These are phyloP conservation scores for Mycogona germanica DNA, from an alignment of 2,888 invertebrate species.

Conservation along the genomic window DNA sequence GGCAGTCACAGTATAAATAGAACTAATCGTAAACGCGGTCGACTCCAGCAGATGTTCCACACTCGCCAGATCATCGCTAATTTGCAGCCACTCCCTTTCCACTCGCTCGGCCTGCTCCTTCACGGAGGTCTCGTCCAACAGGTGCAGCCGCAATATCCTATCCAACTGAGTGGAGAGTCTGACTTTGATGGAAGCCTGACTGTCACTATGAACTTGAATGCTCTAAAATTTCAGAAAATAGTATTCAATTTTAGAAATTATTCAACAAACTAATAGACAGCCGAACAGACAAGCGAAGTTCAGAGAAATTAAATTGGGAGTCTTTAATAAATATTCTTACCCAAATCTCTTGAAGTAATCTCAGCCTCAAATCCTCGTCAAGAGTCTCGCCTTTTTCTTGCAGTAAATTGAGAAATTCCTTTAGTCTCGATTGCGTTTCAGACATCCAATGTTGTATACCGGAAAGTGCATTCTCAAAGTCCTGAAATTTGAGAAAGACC, in stretches of 20 bases:
- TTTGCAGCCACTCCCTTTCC: constrained; percentile 6
- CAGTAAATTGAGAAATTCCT: neutral
- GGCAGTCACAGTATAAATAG: neutral
- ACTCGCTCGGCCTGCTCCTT: constrained; percentile 6
- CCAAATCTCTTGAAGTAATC: constrained; percentile 11
- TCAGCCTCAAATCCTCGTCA: constrained; percentile 5
- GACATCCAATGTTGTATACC: constrained; percentile 3
- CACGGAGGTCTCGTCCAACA: constrained; percentile 1
- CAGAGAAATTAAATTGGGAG: neutral
- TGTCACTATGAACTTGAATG: constrained; percentile 2
- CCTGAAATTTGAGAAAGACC: neutral
- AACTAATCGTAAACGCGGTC: neutral
- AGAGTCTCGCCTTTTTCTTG: constrained; percentile 3
- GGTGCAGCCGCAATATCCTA: constrained; percentile 3
- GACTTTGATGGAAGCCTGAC: neutral
- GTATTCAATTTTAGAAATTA: neutral
- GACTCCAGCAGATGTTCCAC: neutral
- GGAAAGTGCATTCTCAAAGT: neutral
- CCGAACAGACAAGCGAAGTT: no score
- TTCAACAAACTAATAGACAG: no score
- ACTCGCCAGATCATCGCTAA: neutral
- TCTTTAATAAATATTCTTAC: neutral
- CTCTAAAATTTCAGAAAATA: neutral
- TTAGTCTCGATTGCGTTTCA: neutral
- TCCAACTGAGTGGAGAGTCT: constrained; percentile 1